phyloP scores from a whole-genome alignment of 2,113 vertebrate genomes.

The Centropus bengalensis region DNA sequence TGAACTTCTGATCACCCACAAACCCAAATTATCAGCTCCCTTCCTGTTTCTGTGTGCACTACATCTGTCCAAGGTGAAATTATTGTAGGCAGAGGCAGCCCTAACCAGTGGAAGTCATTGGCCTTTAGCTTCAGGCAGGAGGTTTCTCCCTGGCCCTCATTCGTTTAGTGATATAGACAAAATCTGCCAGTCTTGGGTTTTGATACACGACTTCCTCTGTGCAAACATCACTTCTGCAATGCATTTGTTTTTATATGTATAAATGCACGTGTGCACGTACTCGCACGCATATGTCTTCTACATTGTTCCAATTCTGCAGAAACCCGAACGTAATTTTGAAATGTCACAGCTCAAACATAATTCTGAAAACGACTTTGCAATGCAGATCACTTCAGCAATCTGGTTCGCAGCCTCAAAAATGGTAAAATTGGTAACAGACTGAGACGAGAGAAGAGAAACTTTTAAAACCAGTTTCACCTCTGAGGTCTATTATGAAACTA shows the following conservation, averaged over 20 bases:
- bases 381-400: neutral
- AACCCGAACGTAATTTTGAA: neutral
- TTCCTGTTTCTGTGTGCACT: neutral
- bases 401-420: neutral
- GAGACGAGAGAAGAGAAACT: neutral
- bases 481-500: constrained; percentile 26
- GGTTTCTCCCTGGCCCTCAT: neutral
- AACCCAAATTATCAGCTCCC: neutral
- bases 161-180: neutral
- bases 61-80: neutral
- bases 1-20: neutral
- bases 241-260: neutral
- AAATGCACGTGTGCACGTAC: rapidly evolving
- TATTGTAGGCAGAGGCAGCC: neutral
- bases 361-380: neutral
- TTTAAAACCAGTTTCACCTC: neutral
- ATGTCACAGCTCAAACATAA: neutral
- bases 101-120: neutral
- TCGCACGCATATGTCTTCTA: neutral
- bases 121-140: neutral
- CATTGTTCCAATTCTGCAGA: neutral
- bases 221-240: neutral
- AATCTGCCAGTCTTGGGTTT: neutral
- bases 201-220: neutral
- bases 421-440: neutral